phyloP scores from a whole-genome alignment of 2,888 invertebrate species.

The Chymomyza amoena region DNA sequence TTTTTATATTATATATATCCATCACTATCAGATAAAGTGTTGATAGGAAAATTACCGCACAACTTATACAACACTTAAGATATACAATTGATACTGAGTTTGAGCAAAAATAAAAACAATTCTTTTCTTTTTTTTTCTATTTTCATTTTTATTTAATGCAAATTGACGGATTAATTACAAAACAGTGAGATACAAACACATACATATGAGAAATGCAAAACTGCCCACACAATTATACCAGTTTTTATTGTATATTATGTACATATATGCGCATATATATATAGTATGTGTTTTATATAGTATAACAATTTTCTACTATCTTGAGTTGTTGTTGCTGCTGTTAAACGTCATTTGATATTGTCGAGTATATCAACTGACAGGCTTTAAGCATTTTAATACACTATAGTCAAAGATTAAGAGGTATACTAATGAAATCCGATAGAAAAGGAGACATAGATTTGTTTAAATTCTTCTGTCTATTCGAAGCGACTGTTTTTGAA shows the following conservation, averaged over 20 bases:
- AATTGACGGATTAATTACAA: conserved; percentile 65
- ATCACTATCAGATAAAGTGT: not conserved
- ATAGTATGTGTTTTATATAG: not conserved
- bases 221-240: conserved; percentile 16
- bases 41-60: not conserved
- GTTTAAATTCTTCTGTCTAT: too few relatives aligned
- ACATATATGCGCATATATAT: not conserved
- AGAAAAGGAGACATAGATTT: too few relatives aligned
- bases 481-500: too few relatives aligned
- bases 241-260: conserved; percentile 4
- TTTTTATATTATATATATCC: too few relatives aligned
- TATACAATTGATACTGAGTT: conserved; percentile 19
- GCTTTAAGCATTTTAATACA: not conserved
- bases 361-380: not conserved
- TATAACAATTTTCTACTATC: not conserved
- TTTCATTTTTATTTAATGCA: conserved; percentile 42
- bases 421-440: too few relatives aligned
- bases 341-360: conserved; percentile 20
- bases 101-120: not conserved
- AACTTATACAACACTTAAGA: not conserved
- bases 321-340: not conserved
- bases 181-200: conserved; percentile 8
- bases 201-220: conserved; percentile 27
- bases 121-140: not conserved
- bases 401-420: not conserved